phyloP scores from a whole-genome alignment of 2,113 vertebrate species.

The Notiomystis cincta region DNA sequence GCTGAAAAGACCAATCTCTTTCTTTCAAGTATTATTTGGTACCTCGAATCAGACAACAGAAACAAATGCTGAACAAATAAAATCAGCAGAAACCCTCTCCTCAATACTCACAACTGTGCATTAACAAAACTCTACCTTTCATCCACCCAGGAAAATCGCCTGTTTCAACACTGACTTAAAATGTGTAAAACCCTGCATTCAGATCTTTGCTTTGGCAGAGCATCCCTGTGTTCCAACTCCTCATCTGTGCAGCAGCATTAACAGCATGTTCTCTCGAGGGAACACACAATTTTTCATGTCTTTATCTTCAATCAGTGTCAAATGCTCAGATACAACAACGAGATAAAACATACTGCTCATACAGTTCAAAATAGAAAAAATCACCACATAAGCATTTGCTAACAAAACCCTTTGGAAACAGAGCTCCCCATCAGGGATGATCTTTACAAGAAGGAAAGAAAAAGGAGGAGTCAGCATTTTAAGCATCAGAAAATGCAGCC shows the following conservation, averaged over 20 bases:
- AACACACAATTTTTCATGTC: background rate
- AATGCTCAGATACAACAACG: background rate
- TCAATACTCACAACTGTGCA: background rate
- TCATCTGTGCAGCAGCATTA: background rate
- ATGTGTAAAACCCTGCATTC: background rate
- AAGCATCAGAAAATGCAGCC: background rate
- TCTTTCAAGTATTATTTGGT: background rate
- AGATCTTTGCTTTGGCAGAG: background rate
- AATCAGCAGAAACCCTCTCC: background rate
- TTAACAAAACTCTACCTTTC: background rate
- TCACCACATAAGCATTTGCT: background rate
- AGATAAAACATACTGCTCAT: background rate
- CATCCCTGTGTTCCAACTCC: background rate
- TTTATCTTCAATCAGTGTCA: background rate
- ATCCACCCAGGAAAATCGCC: background rate
- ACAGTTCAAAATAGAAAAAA: background rate
- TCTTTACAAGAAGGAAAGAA: background rate
- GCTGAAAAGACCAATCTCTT: background rate
- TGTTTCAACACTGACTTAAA: background rate
- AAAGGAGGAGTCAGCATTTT: constrained; percentile 5
- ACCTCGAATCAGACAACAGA: background rate
- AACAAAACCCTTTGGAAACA: background rate
- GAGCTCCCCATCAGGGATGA: background rate
- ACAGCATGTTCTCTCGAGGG: background rate
- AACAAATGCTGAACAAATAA: background rate